A percentile compares a stretch with the other conserved stretches of the same genome.
Conservation (phyloP, 1,140 invertebrate species). For the Probaryconus sp. region DNA sequence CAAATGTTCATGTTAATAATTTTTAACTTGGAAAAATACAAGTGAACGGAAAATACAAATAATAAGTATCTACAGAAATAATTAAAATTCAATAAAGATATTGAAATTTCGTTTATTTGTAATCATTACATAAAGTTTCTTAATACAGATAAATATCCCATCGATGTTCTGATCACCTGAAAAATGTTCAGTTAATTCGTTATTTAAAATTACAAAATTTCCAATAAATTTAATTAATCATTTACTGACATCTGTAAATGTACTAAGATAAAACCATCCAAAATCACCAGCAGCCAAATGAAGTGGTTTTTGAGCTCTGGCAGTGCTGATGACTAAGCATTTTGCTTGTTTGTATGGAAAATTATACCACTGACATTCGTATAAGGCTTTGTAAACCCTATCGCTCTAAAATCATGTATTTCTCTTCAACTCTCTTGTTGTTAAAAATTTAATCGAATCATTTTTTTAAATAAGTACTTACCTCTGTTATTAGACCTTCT, state of each 20-base stretch:
- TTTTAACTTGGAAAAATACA: too few species aligned
- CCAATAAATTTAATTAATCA: background rate
- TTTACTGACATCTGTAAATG: conserved; percentile 48
- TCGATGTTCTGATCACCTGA: background rate
- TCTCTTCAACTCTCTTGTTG: background rate
- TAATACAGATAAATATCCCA: too few species aligned
- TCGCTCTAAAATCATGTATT: conserved; percentile 38
- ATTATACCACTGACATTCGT: conserved; percentile 52
- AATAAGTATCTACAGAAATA: too few species aligned
- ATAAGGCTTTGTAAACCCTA: conserved; percentile 49
- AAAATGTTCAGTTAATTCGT: too few species aligned
- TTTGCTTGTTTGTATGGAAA: conserved; percentile 36
- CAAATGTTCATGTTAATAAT: too few species aligned
- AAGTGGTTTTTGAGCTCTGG: conserved; percentile 44
- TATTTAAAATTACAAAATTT: too few species aligned
- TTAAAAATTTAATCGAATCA: too few species aligned
- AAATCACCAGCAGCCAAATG: conserved; percentile 55
- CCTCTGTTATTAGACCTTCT: conserved; percentile 68
- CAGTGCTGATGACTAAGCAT: conserved; percentile 40
- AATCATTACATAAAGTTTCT: too few species aligned
- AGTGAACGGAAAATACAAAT: too few species aligned
- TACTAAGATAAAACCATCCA: conserved; percentile 50
- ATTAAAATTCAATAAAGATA: too few species aligned
- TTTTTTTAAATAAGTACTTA: conserved; percentile 35
- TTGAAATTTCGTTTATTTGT: too few species aligned